phyloP scores from a whole-genome alignment of 1,140 invertebrate genomes.

The Antheraea pernyi region DNA sequence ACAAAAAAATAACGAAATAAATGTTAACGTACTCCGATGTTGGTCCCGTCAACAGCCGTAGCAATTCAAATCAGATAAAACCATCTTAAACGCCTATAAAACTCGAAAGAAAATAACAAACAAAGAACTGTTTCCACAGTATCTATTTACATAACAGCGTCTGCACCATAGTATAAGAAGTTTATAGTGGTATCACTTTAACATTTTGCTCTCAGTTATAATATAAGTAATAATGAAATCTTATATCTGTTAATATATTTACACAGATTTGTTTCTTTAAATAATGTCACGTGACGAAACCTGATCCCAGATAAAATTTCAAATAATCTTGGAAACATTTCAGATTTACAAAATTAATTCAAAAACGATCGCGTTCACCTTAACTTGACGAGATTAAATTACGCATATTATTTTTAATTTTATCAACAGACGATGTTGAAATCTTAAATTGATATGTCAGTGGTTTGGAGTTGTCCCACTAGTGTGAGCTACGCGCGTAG shows the following conservation, averaged over 20 bases:
- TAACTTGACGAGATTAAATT: no score
- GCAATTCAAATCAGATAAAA: background rate
- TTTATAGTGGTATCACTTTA: no score
- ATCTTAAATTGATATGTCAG: background rate
- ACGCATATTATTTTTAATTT: no score
- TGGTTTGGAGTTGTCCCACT: background rate
- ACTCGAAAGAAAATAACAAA: conserved; percentile 1
- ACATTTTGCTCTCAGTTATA: no score
- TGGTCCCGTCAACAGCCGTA: background rate
- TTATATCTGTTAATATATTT: no score
- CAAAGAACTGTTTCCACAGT: background rate
- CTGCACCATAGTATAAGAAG: background rate
- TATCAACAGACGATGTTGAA: no score
- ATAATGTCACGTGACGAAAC: no score
- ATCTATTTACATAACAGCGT: background rate
- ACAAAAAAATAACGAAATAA: background rate
- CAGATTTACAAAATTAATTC: no score
- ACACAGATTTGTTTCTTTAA: no score
- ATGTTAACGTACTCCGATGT: background rate
- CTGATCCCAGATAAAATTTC: no score
- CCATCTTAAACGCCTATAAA: conserved; percentile 4
- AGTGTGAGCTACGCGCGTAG: background rate
- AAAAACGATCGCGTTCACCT: no score
- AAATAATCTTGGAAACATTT: no score
- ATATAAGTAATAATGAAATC: background rate